A percentile compares a stretch with the other conserved stretches of the same genome.
Evolutionary conservation across 2,888 invertebrate species (phyloP).

Genomic region (Drosophila nr. fundita): DNA sequence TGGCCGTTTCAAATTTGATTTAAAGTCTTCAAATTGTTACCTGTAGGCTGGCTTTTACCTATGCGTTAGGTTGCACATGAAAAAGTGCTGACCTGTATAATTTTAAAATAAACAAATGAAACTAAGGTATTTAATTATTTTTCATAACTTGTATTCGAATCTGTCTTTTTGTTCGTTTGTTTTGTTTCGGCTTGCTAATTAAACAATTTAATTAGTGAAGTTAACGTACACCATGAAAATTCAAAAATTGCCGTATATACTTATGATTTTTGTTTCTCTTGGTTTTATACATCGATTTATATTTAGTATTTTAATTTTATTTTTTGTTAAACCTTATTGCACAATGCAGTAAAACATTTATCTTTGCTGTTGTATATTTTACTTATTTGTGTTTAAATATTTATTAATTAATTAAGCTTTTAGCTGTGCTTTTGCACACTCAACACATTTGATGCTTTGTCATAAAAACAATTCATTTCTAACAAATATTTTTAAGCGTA

Average conservation of each 20-base stretch:
- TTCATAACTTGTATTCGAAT: conserved; percentile 56
- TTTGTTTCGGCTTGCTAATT: conserved; percentile 56
- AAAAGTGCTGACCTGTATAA: not conserved
- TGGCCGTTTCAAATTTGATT: not conserved
- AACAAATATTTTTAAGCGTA: conserved; percentile 70
- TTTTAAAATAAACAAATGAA: not conserved
- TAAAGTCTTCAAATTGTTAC: not conserved
- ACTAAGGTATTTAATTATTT: conserved; percentile 8
- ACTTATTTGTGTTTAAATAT: conserved; percentile 10
- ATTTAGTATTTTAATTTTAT: conserved; percentile 17
- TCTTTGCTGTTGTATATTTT: conserved; percentile 1
- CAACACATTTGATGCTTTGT: conserved; percentile 54
- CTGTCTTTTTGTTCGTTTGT: conserved; percentile 49
- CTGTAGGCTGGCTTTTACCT: not conserved
- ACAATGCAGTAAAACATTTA: conserved; percentile 53
- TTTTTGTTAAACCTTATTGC: conserved; percentile 31
- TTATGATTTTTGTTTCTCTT: conserved; percentile 21
- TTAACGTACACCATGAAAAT: conserved; percentile 59
- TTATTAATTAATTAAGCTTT: conserved; percentile 59
- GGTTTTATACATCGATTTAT: conserved; percentile 53
- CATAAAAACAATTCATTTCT: conserved; percentile 54
- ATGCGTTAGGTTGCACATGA: not conserved
- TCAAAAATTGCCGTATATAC: conserved; percentile 46
- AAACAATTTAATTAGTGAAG: conserved; percentile 71
- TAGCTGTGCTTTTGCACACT: conserved; percentile 56